These are phyloP conservation scores for Hydropsyche betteni DNA, from an alignment of 2,888 invertebrate genomes.

Conservation along the genomic window DNA sequence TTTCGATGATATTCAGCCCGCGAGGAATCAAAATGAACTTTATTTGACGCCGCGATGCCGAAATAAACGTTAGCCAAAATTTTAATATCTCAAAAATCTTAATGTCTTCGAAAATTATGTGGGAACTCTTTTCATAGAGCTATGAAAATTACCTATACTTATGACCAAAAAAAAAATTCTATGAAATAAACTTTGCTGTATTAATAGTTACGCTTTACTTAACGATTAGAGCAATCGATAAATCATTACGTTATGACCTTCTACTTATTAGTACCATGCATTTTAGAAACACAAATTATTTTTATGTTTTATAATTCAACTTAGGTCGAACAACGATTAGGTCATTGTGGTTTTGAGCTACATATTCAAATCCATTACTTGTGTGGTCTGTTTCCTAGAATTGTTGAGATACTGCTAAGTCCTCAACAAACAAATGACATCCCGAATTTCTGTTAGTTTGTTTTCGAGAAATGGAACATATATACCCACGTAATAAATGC, in stretches of 20 bases:
- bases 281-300: neutral
- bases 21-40: slow-evolving; percentile 32
- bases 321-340: neutral
- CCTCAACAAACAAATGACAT: slow-evolving; percentile 15
- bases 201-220: slow-evolving; percentile 11
- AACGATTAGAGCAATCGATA: slow-evolving; percentile 21
- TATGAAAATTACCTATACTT: slow-evolving; percentile 8
- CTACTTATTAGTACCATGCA: slow-evolving; percentile 13
- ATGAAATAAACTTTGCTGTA: neutral
- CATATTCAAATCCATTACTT: neutral
- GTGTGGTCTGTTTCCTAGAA: slow-evolving; percentile 33
- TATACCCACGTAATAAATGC: slow-evolving; percentile 17
- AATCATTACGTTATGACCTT: slow-evolving; percentile 20
- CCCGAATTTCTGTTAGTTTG: slow-evolving; percentile 7
- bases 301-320: neutral
- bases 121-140: slow-evolving; percentile 7
- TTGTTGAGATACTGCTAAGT: neutral
- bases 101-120: slow-evolving; percentile 6
- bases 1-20: slow-evolving; percentile 37
- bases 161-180: neutral
- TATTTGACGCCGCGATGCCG: neutral
- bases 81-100: slow-evolving; percentile 15
- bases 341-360: neutral
- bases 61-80: slow-evolving; percentile 17
- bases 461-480: neutral